These are phyloP conservation scores for Phoeniculus purpureus DNA, from an alignment of 2,797 vertebrate species.

Conservation along the genomic window DNA sequence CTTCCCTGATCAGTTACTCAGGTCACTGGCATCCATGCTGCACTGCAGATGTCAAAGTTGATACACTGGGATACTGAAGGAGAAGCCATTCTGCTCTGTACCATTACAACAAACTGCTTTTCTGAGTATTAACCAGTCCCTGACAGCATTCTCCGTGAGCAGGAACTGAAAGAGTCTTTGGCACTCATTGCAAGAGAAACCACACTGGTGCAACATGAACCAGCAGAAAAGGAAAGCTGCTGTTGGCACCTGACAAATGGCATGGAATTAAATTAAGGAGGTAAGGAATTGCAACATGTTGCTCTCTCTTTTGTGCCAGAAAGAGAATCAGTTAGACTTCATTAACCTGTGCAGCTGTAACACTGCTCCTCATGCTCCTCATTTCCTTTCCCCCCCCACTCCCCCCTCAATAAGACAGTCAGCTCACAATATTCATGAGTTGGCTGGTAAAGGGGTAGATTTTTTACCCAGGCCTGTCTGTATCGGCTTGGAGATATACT, in stretches of 20 bases:
- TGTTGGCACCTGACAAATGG: neutral
- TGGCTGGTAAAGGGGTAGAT: fast-evolving
- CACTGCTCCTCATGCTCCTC: neutral
- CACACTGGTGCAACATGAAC: neutral
- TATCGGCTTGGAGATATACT: neutral
- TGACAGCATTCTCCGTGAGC: neutral
- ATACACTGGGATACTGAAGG: neutral
- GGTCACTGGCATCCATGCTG: neutral
- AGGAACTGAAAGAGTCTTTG: neutral
- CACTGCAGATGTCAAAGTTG: neutral
- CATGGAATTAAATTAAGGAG: neutral
- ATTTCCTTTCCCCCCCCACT: neutral
- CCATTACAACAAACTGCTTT: neutral
- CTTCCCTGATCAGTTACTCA: neutral
- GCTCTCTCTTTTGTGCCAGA: neutral
- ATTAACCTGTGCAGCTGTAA: neutral
- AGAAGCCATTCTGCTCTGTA: neutral
- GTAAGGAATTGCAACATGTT: neutral
- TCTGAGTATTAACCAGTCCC: neutral
- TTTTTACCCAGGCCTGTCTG: neutral
- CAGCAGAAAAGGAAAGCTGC: neutral
- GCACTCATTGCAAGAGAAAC: neutral
- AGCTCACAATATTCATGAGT: fast-evolving
- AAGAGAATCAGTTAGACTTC: neutral
- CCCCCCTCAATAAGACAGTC: neutral